Base-by-base conservation (phyloP, 2,888 invertebrate species). In the Hypena proboscidalis region DNA sequence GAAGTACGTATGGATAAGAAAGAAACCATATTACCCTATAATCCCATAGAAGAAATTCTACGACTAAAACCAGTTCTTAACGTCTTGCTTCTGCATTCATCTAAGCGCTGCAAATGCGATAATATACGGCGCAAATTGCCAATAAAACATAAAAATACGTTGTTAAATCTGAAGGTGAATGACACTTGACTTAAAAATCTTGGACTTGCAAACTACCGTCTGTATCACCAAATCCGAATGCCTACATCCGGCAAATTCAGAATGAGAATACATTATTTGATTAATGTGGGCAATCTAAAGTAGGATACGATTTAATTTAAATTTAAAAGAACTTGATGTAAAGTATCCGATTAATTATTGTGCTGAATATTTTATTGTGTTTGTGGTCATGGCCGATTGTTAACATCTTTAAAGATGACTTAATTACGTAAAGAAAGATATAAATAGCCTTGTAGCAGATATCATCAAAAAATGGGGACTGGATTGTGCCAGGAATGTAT, bases 101-200 rank as follows among this genome's bases (percentile, higher is more conserved):
- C 4, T 29, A 19, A 34, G 17, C 27, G 32, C 22, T 46, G 35
- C 19, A 22, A 10, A 23, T 27, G 27, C 36, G 33, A n/a, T n/a
- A 22, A 29, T 32, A 23, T 37, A 41, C 37, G 32, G 44, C 43
- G 40, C 27, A 38, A 34, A 59, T 57, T 52, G 37, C 36, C 32
- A 47, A 54, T 48, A 48, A 46, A 61, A 35, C 19, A 37, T 19
- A 58, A 46, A 51, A 48, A 36, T 39, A 26, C 19, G 6, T 37
- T 23, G 26, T 19, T 30, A 34, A 39, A 46, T 48, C 26, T 17
- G 11, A 26, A 50, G 57, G 46, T 60, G 45, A 50, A 53, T 61
- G 57, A 64, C 61, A 49, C 31, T 26, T 48, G 30, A 13, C 25
- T 22, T 13, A 10, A 27, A 50, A 41, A 38, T 43, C 37, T 32